Evolutionary conservation across 2,113 vertebrate genomes (phyloP).

Genomic region (Machaerirhynchus nigripectus): DNA sequence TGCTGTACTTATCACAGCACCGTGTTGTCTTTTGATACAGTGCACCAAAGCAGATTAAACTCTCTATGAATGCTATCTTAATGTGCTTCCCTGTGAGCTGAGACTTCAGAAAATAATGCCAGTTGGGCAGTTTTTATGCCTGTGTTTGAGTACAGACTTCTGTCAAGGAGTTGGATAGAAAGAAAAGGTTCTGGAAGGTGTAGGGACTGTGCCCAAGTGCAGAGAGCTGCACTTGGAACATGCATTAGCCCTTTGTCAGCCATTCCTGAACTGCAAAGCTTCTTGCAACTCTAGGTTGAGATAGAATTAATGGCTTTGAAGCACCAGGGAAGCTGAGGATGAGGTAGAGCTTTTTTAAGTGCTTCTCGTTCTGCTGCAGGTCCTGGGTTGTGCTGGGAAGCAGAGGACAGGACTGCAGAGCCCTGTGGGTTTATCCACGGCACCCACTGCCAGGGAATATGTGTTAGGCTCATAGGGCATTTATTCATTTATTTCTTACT

Average conservation of each 20-base stretch:
- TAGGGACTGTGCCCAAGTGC: too few species aligned
- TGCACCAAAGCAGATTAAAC: background rate
- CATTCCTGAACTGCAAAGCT: background rate
- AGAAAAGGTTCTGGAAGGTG: background rate
- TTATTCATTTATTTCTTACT: constrained; percentile 62
- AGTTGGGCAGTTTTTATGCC: background rate
- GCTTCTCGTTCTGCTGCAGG: background rate
- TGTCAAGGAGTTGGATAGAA: background rate
- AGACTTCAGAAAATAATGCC: background rate
- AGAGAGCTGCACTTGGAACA: background rate
- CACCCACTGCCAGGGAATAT: background rate
- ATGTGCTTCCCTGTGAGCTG: background rate
- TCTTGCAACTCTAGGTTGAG: background rate
- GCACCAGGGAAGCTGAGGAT: background rate
- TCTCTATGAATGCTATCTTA: background rate
- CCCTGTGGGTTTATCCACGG: background rate
- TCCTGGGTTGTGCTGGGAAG: background rate
- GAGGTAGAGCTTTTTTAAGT: background rate
- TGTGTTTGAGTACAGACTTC: background rate
- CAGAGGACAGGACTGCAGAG: background rate
- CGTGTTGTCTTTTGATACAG: background rate
- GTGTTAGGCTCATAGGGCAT: background rate
- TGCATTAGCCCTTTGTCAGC: background rate
- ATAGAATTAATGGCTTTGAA: background rate
- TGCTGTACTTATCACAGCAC: background rate